These are phyloP conservation scores for Lota lota DNA, from an alignment of 2,113 vertebrate species.

Conservation along the genomic window DNA sequence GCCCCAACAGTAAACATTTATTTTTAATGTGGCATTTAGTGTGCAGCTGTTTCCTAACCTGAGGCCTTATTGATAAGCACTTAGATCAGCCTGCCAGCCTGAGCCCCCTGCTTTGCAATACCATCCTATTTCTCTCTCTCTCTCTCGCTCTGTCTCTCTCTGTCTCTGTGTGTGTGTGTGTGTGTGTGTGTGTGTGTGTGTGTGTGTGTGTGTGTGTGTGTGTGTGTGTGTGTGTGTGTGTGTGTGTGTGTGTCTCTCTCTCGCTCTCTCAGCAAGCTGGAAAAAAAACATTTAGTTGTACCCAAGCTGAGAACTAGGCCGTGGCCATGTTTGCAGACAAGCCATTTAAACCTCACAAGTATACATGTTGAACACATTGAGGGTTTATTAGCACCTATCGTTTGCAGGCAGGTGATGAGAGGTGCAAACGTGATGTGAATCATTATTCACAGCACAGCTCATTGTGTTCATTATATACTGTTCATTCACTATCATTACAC, in stretches of 20 bases:
- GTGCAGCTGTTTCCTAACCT: constrained; percentile 13
- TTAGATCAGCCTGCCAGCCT: constrained; percentile 16
- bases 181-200: too few species aligned
- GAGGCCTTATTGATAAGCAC: constrained; percentile 41
- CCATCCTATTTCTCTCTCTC: constrained; percentile 15
- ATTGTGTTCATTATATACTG: not conserved
- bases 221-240: too few species aligned
- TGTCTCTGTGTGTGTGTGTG: too few species aligned
- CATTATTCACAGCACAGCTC: constrained; percentile 17
- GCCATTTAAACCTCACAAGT: too few species aligned
- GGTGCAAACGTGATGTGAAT: constrained; percentile 38
- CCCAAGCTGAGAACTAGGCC: too few species aligned
- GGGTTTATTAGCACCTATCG: constrained; percentile 33
- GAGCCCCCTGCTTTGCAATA: constrained; percentile 16
- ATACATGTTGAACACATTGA: too few species aligned
- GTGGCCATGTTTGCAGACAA: too few species aligned
- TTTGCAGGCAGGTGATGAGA: constrained; percentile 43
- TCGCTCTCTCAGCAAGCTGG: too few species aligned
- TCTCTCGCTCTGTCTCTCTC: too few species aligned
- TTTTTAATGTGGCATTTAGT: constrained; percentile 10
- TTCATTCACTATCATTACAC: not conserved
- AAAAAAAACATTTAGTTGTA: too few species aligned
- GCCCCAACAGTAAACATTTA: constrained; percentile 9
- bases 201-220: too few species aligned
- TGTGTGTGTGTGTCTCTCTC: too few species aligned